Base-by-base conservation (phyloP, 2,797 vertebrate genomes). In the Pipistrellus nathusii region DNA sequence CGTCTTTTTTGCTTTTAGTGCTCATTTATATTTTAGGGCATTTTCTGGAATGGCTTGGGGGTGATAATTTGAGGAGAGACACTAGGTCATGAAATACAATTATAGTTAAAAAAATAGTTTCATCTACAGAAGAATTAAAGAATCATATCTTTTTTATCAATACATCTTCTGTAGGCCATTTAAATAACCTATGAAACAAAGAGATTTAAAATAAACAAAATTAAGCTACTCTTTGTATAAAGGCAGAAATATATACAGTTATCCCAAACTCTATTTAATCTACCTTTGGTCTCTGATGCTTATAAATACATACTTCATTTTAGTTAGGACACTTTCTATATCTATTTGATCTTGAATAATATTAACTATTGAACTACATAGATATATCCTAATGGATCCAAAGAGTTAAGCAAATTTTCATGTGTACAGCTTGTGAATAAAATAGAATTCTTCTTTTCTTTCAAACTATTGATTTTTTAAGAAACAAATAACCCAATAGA, bases 21-120 rank as follows among this genome's bases (percentile, higher is more conserved):
- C 21, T 89, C 77, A 91, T 91, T 94, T 93, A 59, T 76, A 81
- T 93, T 92, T 95, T 71, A 95, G 55, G 21, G 68, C 25, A 90
- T 81, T 93, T 94, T 94, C 62, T 77, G 38, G 18, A 86, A 90
- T 89, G 25, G 21, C 20, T 14, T 14, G 0, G 21, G 81, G 38
- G 8, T 85, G 57, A 72, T 80, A 68, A 88, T 94, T 68, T 95
- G 55, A 95, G 38, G 5, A 76, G 13, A 71, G 18, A 91, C 5
- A 81, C 10, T 88, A 85, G 32, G 13, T 78, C 20, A 81, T 77
- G 32, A 83, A 82, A 76, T 69, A 51, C 1, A 81, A 25, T 89
- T 68, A 68, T 8, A n/a, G 13, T 51, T 85, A 55, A 88, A 90
- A 64, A 85, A 46, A 27, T 2, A 59, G 6, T 78, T 71, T 92